These are phyloP conservation scores for Folsomia candida DNA, from an alignment of 2,888 invertebrate species.

Conservation along the genomic window DNA sequence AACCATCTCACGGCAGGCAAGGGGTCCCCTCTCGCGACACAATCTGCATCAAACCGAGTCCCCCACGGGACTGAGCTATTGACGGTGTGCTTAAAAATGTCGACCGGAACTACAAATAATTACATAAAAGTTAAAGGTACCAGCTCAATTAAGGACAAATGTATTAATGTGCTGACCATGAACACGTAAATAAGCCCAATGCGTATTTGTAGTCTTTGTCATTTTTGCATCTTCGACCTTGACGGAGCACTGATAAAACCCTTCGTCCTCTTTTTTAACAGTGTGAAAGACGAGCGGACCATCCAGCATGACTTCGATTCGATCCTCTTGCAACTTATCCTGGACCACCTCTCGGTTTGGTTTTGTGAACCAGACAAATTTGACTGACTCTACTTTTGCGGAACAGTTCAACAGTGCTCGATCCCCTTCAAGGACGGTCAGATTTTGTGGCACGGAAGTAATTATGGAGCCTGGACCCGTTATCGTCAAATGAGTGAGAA, in stretches of 20 bases:
- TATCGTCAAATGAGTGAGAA: background rate
- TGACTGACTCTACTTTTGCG: slow-evolving; percentile 17
- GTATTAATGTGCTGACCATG: slow-evolving; percentile 27
- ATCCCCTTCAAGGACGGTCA: slow-evolving; percentile 35
- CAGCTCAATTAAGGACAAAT: too few relatives aligned
- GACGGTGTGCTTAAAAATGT: slow-evolving; percentile 43
- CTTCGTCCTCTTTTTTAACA: slow-evolving; percentile 46
- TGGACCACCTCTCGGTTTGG: slow-evolving; percentile 42
- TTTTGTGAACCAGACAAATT: slow-evolving; percentile 43
- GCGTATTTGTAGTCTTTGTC: slow-evolving; percentile 43
- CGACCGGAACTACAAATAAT: slow-evolving; percentile 42
- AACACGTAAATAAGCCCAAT: slow-evolving; percentile 47
- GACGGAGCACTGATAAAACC: slow-evolving; percentile 49
- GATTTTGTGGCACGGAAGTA: slow-evolving; percentile 37
- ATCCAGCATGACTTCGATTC: slow-evolving; percentile 40
- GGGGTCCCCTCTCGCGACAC: slow-evolving; percentile 48
- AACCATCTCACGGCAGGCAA: slow-evolving; percentile 47
- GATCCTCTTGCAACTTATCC: slow-evolving; percentile 25
- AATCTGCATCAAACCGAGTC: slow-evolving; percentile 48
- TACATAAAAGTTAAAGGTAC: background rate
- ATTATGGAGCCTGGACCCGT: slow-evolving; percentile 18
- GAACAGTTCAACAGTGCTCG: slow-evolving; percentile 47
- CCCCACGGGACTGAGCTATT: slow-evolving; percentile 49
- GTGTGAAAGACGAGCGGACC: slow-evolving; percentile 45
- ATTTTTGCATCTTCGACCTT: slow-evolving; percentile 41